Base-by-base conservation (phyloP, 2,888 invertebrate species). In the Acronicta leporina region DNA sequence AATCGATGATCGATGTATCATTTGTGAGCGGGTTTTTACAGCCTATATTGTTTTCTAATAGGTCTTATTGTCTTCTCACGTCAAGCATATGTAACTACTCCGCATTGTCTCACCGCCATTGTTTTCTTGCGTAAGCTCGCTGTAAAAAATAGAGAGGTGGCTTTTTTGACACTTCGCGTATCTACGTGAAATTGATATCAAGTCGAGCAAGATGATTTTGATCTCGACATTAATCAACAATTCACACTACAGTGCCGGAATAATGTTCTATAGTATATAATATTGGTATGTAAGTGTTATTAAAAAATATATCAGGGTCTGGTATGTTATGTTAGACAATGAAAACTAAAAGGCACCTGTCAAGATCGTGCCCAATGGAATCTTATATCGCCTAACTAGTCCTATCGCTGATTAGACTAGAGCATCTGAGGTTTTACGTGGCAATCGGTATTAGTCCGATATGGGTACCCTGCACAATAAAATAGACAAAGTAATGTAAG, bases 31-130 rank as follows among this genome's bases (percentile, higher is more conserved):
- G 58, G 60, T 60, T 65, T 55, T 45, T 55, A 63, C 68, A 59
- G 75, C 75, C 82, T 74, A 82, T 83, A 86, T 86, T 87, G 85
- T 88, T 87, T 87, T 86, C 80, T 84, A 86, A 84, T 86, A 60
- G 45, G 38, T 35, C 63, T 79, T 65, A 80, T 82, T 79, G 77
- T 82, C 70, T 77, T 79, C 69, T 68, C 64, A 66, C 77, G 77
- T 57, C 52, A 45, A 81, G 80, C 77, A 68, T 72, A 73, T 73
- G 74, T 77, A 79, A 79, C 77, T 72, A 74, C 67, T 65, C 68
- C 62, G 67, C 75, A 83, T 82, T 83, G 82, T 86, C 70, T 73
- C 61, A 55, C 44, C 48, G 53, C 72, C 66, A 84, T 84, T 83
- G 81, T 80, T 74, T 73, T 72, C 73, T 79, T 77, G 78, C 72